Evolutionary conservation across 2,888 invertebrate genomes (phyloP).

Genomic region (Syrphus vitripennis): DNA sequence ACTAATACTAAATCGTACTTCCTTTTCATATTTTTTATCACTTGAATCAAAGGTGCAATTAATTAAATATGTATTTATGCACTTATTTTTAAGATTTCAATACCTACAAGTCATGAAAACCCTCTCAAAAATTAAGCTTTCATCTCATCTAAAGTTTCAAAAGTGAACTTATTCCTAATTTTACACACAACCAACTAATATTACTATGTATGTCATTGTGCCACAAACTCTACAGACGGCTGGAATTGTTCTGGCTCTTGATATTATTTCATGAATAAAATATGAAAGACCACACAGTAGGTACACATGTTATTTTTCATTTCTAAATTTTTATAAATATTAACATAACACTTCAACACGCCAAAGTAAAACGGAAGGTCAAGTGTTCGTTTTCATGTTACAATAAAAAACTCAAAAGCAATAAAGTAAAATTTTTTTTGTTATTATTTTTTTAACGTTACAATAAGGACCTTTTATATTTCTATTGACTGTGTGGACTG

Average conservation of each 20-base stretch:
- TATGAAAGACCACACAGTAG: background rate
- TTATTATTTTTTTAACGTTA: background rate
- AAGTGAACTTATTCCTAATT: no score
- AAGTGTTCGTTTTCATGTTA: background rate
- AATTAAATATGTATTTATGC: no score
- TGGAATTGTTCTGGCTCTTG: background rate
- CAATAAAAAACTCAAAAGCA: background rate
- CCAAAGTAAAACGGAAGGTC: background rate
- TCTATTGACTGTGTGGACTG: background rate
- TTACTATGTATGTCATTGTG: no score
- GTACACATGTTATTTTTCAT: background rate
- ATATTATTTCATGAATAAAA: background rate
- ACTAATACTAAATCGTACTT: no score
- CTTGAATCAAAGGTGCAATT: no score
- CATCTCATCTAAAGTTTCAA: no score
- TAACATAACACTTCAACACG: background rate
- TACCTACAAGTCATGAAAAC: no score
- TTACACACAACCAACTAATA: no score
- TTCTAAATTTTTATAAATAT: background rate
- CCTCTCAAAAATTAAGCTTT: no score
- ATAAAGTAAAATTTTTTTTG: background rate
- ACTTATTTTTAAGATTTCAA: no score
- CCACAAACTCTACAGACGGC: no score
- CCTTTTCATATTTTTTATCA: no score
- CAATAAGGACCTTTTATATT: background rate